phyloP scores from a whole-genome alignment of 2,113 vertebrate genomes.

The Eretmochelys imbricata region DNA sequence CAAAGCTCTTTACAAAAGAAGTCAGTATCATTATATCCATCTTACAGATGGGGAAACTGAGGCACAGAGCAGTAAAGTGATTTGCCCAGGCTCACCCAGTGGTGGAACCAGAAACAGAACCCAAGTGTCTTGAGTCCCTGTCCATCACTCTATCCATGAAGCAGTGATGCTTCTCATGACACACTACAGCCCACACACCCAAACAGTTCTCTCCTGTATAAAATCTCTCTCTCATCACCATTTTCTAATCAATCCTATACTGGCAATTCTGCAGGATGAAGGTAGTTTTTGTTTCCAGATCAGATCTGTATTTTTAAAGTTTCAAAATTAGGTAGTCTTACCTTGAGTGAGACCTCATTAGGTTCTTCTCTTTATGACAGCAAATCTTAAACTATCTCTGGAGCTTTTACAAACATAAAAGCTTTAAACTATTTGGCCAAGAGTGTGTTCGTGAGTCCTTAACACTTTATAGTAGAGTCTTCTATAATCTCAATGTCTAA shows the following conservation, averaged over 20 bases:
- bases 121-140: not conserved
- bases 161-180: not conserved
- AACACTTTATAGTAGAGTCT: not conserved
- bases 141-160: not conserved
- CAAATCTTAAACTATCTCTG: not conserved
- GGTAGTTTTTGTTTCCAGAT: not conserved
- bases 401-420: not conserved
- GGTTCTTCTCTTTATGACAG: not conserved
- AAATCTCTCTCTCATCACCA: not conserved
- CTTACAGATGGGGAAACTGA: not conserved
- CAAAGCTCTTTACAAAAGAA: not conserved
- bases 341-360: not conserved
- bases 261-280: not conserved
- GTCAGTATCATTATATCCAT: not conserved
- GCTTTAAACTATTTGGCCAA: not conserved
- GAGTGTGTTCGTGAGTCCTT: not conserved
- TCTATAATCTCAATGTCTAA: not conserved
- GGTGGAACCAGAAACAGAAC: not conserved
- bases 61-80: not conserved
- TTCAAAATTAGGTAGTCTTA: not conserved
- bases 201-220: not conserved
- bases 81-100: no score
- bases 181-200: not conserved
- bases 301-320: not conserved
- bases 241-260: rapidly evolving